These are phyloP conservation scores for Pocillopora verrucosa DNA, from an alignment of 64 coral and sea anemone species.

Conservation along the genomic window DNA sequence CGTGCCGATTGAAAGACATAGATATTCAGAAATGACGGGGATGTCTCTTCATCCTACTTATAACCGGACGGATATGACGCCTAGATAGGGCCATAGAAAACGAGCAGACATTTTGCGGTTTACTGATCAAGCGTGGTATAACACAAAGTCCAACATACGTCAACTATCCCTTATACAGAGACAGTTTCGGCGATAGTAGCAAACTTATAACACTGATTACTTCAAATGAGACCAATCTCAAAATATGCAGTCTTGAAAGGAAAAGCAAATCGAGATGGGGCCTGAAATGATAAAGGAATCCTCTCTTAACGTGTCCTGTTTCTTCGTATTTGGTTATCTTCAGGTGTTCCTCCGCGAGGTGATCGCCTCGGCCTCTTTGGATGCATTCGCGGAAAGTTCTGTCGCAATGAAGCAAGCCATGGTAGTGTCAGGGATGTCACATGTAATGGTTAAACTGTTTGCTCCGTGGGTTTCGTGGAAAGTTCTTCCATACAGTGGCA, in stretches of 20 bases:
- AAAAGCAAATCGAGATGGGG: not conserved
- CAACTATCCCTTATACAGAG: no score
- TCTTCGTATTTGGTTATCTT: not conserved
- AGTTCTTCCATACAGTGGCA: not conserved
- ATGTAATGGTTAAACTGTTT: not conserved
- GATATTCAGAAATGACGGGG: no score
- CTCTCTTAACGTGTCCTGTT: not conserved
- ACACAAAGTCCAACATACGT: no score
- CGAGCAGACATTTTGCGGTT: no score
- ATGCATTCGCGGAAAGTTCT: not conserved
- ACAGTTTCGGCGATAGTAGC: no score
- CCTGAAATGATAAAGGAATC: not conserved
- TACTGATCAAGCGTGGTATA: no score
- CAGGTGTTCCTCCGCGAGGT: slow-evolving; percentile 1
- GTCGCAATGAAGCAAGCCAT: not conserved
- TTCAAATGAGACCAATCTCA: no score
- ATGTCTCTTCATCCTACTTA: no score
- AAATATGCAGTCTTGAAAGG: not conserved
- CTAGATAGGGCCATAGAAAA: no score
- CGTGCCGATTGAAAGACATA: no score
- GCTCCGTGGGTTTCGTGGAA: not conserved
- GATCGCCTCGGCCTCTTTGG: not conserved
- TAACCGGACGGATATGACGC: no score
- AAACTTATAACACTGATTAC: no score
- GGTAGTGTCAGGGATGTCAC: not conserved